Base-by-base conservation (phyloP, 2,113 vertebrate species). In the Gracilinanus agilis region DNA sequence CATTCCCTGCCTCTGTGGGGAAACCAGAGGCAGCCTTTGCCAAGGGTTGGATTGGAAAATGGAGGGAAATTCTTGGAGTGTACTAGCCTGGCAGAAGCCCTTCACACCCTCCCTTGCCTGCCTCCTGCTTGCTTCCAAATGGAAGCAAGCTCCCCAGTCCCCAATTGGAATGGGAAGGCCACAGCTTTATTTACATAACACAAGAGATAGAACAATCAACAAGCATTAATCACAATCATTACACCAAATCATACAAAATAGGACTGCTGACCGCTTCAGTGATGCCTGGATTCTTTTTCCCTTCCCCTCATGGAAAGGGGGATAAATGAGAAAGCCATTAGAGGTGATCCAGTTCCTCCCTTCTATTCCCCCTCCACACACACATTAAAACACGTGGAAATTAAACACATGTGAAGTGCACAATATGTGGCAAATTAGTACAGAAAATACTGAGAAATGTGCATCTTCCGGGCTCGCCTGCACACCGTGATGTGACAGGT, bases 401-500 rank as follows among this genome's bases (percentile, higher is more conserved):
- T 98, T 98, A 98, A 98, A 98, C 98, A 98, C 97, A 96, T 3
- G 92, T 93, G 96, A 98, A 97, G 97, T 91, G 96, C 98, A 94
- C 96, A 91, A 97, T 98, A 97, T 98, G 98, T 97, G 98, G 98
- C 98, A 98, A 98, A 98, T 98, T 96, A 98, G 97, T 92, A 95
- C 95, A 92, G 97, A 97, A 98, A 97, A 93, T 96, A 96, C 93
- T 3, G 96, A 97, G 98, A 98, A 98, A 97, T 55, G 96, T 93
- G 97, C 97, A 94, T 97, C 98, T 97, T 97, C 61, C 93, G 93
- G 93, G 95, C 96, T 98, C 93, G 95, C 97, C 97, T 93, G 96
- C 97, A 96, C 96, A 95, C 96, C 53, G n/a, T 97, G 97, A 98
- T 97, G 97, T 99, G 98, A 98, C 98, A 98, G 98, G 98, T 98